These are phyloP conservation scores for Xiphydria camelus DNA, from an alignment of 2,888 invertebrate species.

Conservation along the genomic window DNA sequence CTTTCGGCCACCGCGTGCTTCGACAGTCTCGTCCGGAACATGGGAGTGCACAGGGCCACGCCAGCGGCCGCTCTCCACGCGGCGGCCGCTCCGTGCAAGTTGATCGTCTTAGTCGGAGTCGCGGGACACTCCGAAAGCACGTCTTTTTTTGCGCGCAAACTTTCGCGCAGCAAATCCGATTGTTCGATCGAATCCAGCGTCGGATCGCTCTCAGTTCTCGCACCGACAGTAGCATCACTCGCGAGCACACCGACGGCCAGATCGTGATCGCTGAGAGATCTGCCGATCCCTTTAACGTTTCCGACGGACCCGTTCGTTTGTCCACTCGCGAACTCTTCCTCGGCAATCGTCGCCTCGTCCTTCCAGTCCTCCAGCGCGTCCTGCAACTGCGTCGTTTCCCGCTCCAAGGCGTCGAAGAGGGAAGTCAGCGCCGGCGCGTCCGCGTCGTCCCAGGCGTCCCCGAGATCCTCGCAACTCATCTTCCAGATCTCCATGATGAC, in stretches of 20 bases:
- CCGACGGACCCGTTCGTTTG: background rate
- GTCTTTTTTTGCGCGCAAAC: background rate
- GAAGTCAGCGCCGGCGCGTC: constrained; percentile 35
- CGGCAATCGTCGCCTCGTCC: background rate
- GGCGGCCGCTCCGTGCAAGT: constrained; percentile 45
- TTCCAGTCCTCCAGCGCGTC: constrained; percentile 23
- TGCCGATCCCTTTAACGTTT: too few relatives aligned
- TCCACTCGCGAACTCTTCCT: constrained; percentile 6
- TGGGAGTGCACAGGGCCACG: constrained; percentile 63
- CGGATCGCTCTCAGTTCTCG: constrained; percentile 6
- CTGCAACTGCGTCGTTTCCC: constrained; percentile 39
- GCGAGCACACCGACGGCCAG: background rate
- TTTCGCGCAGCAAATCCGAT: background rate
- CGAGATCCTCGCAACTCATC: constrained; percentile 45
- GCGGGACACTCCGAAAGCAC: too few relatives aligned
- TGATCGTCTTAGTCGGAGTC: constrained; percentile 22
- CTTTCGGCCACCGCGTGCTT: constrained; percentile 48
- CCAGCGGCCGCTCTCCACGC: constrained; percentile 52
- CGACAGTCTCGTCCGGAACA: constrained; percentile 60
- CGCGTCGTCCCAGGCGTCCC: constrained; percentile 2
- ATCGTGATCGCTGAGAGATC: background rate
- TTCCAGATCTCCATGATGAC: constrained; percentile 66
- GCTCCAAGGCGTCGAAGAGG: constrained; percentile 41
- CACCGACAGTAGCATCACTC: constrained; percentile 4
- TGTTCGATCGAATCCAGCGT: background rate